These are phyloP conservation scores for Heteromurus nitidus DNA, from an alignment of 2,888 invertebrate genomes.

Conservation along the genomic window DNA sequence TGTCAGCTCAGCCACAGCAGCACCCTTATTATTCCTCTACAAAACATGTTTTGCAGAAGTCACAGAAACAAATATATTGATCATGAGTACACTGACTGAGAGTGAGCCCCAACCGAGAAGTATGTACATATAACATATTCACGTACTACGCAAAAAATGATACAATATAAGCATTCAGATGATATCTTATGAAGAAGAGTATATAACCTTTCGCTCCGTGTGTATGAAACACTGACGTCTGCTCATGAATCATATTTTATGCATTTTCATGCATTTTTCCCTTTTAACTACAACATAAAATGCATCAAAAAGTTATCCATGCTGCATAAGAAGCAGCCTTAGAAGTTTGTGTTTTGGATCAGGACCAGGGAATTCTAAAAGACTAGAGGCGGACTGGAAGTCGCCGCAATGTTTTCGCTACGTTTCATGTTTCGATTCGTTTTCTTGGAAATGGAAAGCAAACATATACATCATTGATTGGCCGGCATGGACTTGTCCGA, in stretches of 20 bases:
- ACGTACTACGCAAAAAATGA: neutral
- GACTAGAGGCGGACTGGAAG: no score
- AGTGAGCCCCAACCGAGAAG: neutral
- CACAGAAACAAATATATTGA: no score
- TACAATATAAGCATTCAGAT: neutral
- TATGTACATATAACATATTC: neutral
- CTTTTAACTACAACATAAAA: neutral
- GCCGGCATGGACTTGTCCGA: neutral
- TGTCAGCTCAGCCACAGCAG: no score
- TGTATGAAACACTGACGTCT: no score
- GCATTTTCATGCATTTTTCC: neutral
- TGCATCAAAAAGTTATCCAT: neutral
- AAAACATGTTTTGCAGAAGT: conserved; percentile 12
- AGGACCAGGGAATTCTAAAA: neutral
- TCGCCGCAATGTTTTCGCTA: no score
- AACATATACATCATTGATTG: neutral
- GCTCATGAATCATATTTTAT: conserved; percentile 1
- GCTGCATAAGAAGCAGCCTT: neutral
- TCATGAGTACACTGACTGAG: no score
- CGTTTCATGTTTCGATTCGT: neutral
- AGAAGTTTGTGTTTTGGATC: no score
- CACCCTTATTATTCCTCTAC: neutral
- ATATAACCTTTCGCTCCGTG: no score
- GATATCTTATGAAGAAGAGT: no score
- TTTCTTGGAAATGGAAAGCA: neutral